A percentile compares a stretch with the other conserved stretches of the same genome.
phyloP scores from a whole-genome alignment of 2,888 invertebrate genomes.

The Notodonta dromedarius region DNA sequence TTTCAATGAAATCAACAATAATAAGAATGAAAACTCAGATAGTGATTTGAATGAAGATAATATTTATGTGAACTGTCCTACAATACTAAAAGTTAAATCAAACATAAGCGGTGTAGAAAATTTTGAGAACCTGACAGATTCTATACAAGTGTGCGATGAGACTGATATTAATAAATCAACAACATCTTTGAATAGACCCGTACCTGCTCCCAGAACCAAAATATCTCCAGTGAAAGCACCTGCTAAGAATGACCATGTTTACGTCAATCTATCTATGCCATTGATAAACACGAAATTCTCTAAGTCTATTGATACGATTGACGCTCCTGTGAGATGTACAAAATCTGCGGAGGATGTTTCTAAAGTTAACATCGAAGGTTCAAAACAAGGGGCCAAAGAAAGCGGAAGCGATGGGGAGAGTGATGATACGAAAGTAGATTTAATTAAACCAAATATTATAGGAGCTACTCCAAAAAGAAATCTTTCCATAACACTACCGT shows the following conservation, averaged over 20 bases:
- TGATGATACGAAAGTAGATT: constrained; percentile 40
- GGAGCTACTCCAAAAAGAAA: constrained; percentile 75
- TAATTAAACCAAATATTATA: constrained; percentile 73
- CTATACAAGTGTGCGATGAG: constrained; percentile 87
- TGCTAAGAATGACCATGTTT: constrained; percentile 81
- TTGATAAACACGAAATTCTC: constrained; percentile 62
- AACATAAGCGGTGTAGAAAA: constrained; percentile 73
- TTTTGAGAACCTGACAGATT: constrained; percentile 87
- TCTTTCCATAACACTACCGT: constrained; percentile 63
- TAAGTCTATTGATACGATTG: constrained; percentile 63
- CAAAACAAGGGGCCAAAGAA: constrained; percentile 34
- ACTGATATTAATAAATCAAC: constrained; percentile 65
- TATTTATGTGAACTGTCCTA: constrained; percentile 77
- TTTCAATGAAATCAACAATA: constrained; percentile 78
- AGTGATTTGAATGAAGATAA: constrained; percentile 57
- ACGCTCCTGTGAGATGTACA: constrained; percentile 66
- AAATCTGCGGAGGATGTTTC: constrained; percentile 70
- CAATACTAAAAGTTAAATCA: constrained; percentile 61
- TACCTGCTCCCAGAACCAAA: constrained; percentile 85
- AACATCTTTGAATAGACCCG: constrained; percentile 80
- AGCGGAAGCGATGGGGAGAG: constrained; percentile 38
- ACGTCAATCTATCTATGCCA: constrained; percentile 84
- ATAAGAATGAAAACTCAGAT: constrained; percentile 58
- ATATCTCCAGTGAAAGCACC: constrained; percentile 65
- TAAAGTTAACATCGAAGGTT: constrained; percentile 37